phyloP scores from a whole-genome alignment of 2,888 invertebrate species.

The Lochmaea capreae region DNA sequence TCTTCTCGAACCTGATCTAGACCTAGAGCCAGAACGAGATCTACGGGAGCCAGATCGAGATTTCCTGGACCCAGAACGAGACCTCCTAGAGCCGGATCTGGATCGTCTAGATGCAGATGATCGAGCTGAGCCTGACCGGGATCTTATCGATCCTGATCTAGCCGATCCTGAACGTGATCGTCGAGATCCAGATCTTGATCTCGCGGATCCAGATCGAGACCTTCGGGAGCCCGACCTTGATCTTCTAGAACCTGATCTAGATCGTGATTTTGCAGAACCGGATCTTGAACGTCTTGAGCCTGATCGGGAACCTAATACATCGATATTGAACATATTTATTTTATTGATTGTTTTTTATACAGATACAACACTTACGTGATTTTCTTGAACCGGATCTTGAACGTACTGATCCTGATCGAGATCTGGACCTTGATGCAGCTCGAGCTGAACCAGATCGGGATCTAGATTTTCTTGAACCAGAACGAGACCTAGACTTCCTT shows the following conservation, averaged over 20 bases:
- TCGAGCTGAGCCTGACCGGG: conserved; percentile 52
- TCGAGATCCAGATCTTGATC: conserved; percentile 49
- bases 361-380: conserved; percentile 55
- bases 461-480: conserved; percentile 41
- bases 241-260: conserved; percentile 54
- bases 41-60: conserved; percentile 51
- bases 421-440: conserved; percentile 45
- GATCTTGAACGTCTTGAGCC: conserved; percentile 42
- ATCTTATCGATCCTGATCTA: conserved; percentile 50
- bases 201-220: conserved; percentile 55
- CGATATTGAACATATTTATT: conserved; percentile 50
- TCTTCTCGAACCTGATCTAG: conserved; percentile 51
- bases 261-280: conserved; percentile 44
- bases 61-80: conserved; percentile 44
- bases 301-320: conserved; percentile 28
- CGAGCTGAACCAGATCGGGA: conserved; percentile 46
- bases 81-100: conserved; percentile 50
- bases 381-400: conserved; percentile 47
- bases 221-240: conserved; percentile 51
- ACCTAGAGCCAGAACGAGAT: conserved; percentile 51
- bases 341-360: conserved; percentile 53
- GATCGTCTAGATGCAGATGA: conserved; percentile 52
- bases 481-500: conserved; percentile 35
- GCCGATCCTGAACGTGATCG: conserved; percentile 52
- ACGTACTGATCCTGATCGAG: conserved; percentile 49